Conservation (phyloP, 2,888 invertebrate species). For the Ormyrus labotus region DNA sequence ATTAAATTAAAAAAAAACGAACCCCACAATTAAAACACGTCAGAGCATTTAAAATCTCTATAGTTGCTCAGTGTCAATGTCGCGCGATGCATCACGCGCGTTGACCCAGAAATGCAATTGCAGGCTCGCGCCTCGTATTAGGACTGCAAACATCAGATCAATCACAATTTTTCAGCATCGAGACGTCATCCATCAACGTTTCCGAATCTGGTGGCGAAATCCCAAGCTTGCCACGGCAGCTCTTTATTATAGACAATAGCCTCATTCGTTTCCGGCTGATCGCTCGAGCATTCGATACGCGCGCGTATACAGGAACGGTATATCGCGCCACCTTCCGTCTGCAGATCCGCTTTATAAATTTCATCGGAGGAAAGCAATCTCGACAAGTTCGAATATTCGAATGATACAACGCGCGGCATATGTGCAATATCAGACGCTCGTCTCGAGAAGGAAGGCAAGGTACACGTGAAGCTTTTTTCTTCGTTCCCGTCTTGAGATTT, state of each 20-base stretch:
- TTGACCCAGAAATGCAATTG: conserved; percentile 52
- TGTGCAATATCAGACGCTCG: conserved; percentile 48
- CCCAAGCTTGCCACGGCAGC: conserved; percentile 7
- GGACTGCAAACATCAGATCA: conserved; percentile 45
- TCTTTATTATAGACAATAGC: conserved; percentile 54
- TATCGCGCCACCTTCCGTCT: background rate
- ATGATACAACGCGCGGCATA: conserved; percentile 37
- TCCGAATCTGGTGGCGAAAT: conserved; percentile 43
- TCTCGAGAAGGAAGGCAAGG: background rate
- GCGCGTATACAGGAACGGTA: too few species aligned
- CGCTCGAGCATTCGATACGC: conserved; percentile 40
- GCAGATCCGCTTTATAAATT: background rate
- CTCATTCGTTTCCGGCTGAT: conserved; percentile 35
- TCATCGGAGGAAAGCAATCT: conserved; percentile 26
- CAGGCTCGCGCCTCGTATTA: conserved; percentile 16
- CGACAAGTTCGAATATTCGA: conserved; percentile 39
- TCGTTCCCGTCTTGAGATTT: background rate
- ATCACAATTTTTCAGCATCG: conserved; percentile 58
- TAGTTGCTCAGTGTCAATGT: conserved; percentile 42
- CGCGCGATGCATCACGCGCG: conserved; percentile 43
- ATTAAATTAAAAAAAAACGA: background rate
- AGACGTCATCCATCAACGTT: conserved; percentile 58
- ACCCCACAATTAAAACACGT: too few species aligned
- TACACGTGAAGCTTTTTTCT: conserved; percentile 8
- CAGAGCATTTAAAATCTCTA: background rate